Evolutionary conservation across 1,140 invertebrate genomes (phyloP), one percentile per base, ranked within the genome.

Genomic region (Melipona quadrifasciata): DNA sequence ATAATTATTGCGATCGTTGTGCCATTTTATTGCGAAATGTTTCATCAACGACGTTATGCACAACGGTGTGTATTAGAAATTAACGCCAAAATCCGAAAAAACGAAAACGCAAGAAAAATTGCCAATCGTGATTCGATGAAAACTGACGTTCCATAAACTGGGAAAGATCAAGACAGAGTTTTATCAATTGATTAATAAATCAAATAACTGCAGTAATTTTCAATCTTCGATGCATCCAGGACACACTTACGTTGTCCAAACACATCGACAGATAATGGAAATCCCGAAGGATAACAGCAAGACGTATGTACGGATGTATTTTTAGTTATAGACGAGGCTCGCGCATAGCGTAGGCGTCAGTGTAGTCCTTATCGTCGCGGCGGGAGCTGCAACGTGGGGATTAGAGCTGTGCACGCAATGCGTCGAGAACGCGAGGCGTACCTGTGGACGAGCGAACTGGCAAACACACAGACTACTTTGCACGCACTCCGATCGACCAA

Each of bases 401-500:
- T 86, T 90, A 87, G 68, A 55, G 84, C 61, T 73, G 77, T 77
- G 82, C 90, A 93, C 91, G 91, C 92, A 92, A 90, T 91, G 92
- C 91, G 90, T 92, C 87, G 90, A 85, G 88, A 89, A 88, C 90
- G 85, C 82, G 77, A 88, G 75, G 75, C 84, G 88, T 89, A 84
- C 74, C 82, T 81, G 82, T 84, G 87, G 84, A 88, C 88, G 88
- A 89, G 73, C 61, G 79, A 85, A 51, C 85, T n/a, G 75, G 71
- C 74, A 80, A 90, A 92, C 88, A 90, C 91, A 86, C 92, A 84
- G 77, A 65, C 81, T 78, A 89, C 73, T 81, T 83, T 87, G 85
- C 90, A 91, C 90, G 90, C 86, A 87, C 87, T 34, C 84, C 90
- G 90, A 91, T 92, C 91, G 89, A 92, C 90, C 87, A 85, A 74